These are phyloP conservation scores for Apodemus agrarius DNA, from an alignment of 2,797 vertebrate genomes.

Conservation along the genomic window DNA sequence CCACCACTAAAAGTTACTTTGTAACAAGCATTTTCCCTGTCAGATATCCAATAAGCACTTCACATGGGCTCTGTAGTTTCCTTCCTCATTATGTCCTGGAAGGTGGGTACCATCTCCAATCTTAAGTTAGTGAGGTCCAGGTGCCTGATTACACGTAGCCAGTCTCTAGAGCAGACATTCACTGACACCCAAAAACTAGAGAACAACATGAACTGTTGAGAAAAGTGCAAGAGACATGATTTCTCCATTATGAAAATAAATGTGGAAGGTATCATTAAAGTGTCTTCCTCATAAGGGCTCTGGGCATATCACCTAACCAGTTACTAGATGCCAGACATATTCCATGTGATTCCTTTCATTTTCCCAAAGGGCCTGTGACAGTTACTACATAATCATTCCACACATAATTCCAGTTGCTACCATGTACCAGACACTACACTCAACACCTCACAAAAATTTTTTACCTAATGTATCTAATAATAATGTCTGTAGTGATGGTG, in stretches of 20 bases:
- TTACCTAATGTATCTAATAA: background rate
- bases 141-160: background rate
- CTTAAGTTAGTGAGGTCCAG: background rate
- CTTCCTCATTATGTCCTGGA: background rate
- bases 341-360: slow-evolving; percentile 1
- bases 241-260: background rate
- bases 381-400: background rate
- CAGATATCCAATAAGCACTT: background rate
- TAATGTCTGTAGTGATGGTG: background rate
- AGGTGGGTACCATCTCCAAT: no score
- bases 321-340: background rate
- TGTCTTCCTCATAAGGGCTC: background rate
- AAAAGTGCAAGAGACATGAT: background rate
- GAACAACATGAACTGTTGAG: background rate
- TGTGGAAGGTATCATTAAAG: background rate
- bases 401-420: background rate
- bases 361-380: background rate
- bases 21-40: background rate
- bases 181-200: background rate
- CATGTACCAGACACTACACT: background rate
- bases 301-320: background rate
- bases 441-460: background rate
- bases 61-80: background rate
- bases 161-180: background rate
- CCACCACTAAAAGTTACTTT: background rate